These are phyloP conservation scores for Delphinus delphis DNA, from an alignment of 2,113 vertebrate species.

Conservation along the genomic window DNA sequence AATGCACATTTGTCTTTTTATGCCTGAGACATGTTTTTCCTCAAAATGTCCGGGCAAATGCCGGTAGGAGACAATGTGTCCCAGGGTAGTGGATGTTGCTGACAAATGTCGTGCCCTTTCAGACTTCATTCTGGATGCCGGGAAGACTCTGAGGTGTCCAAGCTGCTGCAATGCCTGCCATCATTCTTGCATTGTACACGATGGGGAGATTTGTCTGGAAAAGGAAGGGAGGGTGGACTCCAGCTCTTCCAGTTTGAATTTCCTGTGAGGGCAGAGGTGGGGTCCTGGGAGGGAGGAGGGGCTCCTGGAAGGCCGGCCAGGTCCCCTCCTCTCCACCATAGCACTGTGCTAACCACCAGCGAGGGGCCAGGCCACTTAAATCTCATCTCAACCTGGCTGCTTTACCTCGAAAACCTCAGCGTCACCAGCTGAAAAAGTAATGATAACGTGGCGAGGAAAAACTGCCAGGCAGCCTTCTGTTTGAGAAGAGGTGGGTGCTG, in stretches of 20 bases:
- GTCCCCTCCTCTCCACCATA: background rate
- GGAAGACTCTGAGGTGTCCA: background rate
- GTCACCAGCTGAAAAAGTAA: background rate
- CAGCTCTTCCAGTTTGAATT: background rate
- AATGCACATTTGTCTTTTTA: background rate
- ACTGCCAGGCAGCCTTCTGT: background rate
- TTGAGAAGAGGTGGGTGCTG: background rate
- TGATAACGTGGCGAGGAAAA: background rate
- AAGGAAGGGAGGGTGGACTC: background rate
- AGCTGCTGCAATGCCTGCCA: background rate
- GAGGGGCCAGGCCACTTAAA: background rate
- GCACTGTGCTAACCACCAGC: background rate
- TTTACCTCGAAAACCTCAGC: background rate
- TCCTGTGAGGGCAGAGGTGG: too few species aligned
- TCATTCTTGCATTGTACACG: background rate
- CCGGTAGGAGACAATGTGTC: slow-evolving; percentile 43
- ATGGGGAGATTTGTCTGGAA: background rate
- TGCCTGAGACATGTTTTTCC: background rate
- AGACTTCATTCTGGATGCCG: slow-evolving; percentile 14
- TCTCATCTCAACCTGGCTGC: background rate
- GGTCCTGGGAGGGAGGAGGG: background rate
- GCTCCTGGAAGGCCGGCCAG: background rate
- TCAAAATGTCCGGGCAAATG: slow-evolving; percentile 40
- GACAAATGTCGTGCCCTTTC: background rate
- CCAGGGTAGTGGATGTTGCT: background rate